A percentile compares a stretch with the other conserved stretches of the same genome.
Evolutionary conservation across 1,140 invertebrate genomes (phyloP).

Genomic region (Leptopilina boulardi): DNA sequence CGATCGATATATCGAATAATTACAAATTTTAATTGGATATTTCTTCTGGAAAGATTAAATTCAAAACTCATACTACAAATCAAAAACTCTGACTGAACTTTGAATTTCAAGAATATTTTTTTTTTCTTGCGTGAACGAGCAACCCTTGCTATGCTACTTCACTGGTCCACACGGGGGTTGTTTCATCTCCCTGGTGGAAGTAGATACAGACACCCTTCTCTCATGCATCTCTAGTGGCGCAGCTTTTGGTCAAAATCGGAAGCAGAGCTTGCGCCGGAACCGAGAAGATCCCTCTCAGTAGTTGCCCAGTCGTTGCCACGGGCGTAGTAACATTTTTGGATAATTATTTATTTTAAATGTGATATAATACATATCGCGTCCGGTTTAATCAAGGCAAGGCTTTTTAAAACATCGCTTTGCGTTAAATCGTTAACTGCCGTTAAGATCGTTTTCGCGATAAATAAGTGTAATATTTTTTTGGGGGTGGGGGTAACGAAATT

Average conservation of each 20-base stretch:
- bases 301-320: slow-evolving; percentile 71
- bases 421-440: slow-evolving; percentile 44
- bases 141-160: background rate
- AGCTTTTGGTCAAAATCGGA: slow-evolving; percentile 43
- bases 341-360: background rate
- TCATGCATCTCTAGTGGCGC: slow-evolving; percentile 41
- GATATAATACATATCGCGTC: background rate
- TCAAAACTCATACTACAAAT: no score
- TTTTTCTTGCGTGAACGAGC: background rate
- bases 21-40: no score
- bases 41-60: no score
- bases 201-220: slow-evolving; percentile 32
- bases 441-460: background rate
- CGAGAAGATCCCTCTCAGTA: slow-evolving; percentile 64
- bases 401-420: slow-evolving; percentile 47
- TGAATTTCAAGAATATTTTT: no score
- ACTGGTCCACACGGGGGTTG: background rate
- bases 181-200: background rate
- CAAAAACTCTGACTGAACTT: no score
- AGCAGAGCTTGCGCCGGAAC: slow-evolving; percentile 65
- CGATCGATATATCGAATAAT: no score
- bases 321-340: slow-evolving; percentile 66
- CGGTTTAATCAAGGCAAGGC: slow-evolving; percentile 49
- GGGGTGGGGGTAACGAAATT: background rate
- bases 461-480: background rate